Conservation (phyloP, 2,113 vertebrate species). For the Crotalus helleri region DNA sequence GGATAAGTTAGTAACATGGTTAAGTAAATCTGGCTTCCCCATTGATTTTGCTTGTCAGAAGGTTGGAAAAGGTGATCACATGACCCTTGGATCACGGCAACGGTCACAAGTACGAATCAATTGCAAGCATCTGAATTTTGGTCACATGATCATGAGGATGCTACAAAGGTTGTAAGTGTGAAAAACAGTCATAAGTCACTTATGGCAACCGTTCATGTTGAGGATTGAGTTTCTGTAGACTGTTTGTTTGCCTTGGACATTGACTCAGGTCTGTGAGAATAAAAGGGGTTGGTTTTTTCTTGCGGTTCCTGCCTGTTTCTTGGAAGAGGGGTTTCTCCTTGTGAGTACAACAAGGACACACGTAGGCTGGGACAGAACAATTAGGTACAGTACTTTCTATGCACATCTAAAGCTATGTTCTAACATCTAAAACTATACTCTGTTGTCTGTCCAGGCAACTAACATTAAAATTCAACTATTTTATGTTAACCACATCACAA, state of each 20-base stretch:
- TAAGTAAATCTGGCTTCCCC: not conserved
- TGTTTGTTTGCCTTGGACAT: no score
- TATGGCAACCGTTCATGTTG: no score
- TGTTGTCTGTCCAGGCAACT: not conserved
- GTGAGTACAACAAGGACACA: no score
- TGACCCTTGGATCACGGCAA: not conserved
- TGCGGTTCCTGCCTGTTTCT: no score
- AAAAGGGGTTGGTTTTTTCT: no score
- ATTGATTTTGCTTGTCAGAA: not conserved
- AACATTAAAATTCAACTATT: not conserved
- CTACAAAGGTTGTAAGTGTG: not conserved
- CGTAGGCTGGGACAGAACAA: not conserved
- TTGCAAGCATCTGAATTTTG: not conserved
- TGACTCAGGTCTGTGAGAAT: no score
- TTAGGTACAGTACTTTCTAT: not conserved
- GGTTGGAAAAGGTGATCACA: not conserved
- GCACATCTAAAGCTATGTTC: not conserved
- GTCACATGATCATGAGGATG: not conserved
- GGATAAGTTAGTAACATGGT: not conserved
- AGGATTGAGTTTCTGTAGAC: no score
- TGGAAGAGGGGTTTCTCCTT: no score
- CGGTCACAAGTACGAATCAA: not conserved
- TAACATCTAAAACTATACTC: not conserved
- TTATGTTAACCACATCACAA: not conserved
- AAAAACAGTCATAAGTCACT: not conserved